A percentile compares a stretch with the other conserved stretches of the same genome.
These are phyloP conservation scores for Choloepus hoffmanni DNA, from an alignment of 2,113 vertebrate genomes.

Conservation along the genomic window DNA sequence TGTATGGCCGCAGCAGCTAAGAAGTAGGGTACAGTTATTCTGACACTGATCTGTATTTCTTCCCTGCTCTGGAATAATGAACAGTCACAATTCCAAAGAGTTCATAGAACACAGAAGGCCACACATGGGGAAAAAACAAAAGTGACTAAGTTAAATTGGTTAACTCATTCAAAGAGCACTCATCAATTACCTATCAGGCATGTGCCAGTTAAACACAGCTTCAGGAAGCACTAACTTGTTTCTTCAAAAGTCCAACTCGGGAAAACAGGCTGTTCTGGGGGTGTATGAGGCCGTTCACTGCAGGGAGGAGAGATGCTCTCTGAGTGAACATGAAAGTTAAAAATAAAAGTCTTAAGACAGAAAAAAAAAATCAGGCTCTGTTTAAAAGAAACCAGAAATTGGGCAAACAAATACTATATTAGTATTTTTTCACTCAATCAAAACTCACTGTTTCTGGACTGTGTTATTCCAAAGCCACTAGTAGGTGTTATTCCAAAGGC, in stretches of 20 bases:
- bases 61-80: background rate
- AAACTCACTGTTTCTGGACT: background rate
- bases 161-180: background rate
- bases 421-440: background rate
- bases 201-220: background rate
- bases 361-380: slow-evolving; percentile 1
- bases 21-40: background rate
- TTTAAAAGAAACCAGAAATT: slow-evolving; percentile 18
- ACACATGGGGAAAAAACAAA: background rate
- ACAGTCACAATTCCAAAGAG: background rate
- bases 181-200: background rate
- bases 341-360: background rate
- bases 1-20: background rate
- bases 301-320: background rate
- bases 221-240: background rate
- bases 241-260: background rate
- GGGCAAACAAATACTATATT: background rate
- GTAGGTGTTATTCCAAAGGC: background rate
- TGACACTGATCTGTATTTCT: background rate
- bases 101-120: background rate
- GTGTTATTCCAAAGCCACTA: background rate
- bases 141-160: background rate
- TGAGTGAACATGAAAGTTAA: background rate
- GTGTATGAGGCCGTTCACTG: background rate
- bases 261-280: background rate